Evolutionary conservation across 2,113 vertebrate genomes (phyloP).

Genomic region (Tichodroma muraria): DNA sequence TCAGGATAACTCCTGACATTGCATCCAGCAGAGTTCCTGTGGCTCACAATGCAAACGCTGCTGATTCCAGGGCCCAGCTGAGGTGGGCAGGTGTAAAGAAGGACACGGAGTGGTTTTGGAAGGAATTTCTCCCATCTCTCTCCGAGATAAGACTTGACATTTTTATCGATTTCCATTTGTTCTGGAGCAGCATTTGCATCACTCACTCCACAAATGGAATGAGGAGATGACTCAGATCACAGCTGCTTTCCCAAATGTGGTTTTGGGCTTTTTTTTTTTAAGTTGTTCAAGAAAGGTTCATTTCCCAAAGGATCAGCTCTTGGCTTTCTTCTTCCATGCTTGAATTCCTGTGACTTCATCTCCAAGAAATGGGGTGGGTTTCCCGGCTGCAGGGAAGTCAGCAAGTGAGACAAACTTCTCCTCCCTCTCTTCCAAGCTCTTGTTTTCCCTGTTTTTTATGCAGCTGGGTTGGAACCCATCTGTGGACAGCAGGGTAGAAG

Average conservation of each 20-base stretch:
- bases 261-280: background rate
- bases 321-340: background rate
- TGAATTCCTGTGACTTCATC: slow-evolving; percentile 1
- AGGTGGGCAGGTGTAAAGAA: slow-evolving; percentile 3
- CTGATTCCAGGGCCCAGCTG: background rate
- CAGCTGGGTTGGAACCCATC: background rate
- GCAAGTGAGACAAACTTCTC: background rate
- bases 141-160: background rate
- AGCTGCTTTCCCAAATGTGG: slow-evolving; percentile 19
- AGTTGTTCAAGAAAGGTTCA: background rate
- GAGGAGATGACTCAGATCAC: slow-evolving; percentile 41
- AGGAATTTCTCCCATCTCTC: background rate
- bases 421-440: background rate
- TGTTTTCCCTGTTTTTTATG: background rate
- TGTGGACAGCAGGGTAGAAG: background rate
- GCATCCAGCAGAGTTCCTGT: background rate
- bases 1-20: background rate
- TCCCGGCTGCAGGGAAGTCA: background rate
- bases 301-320: background rate
- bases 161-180: slow-evolving; percentile 40
- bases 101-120: background rate
- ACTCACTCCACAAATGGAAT: slow-evolving; percentile 17
- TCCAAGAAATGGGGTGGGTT: slow-evolving; percentile 3
- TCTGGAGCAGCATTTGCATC: background rate
- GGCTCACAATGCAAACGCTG: background rate